phyloP scores from a whole-genome alignment of 2,797 vertebrate species.

The Poeciliopsis paucimaculata region DNA sequence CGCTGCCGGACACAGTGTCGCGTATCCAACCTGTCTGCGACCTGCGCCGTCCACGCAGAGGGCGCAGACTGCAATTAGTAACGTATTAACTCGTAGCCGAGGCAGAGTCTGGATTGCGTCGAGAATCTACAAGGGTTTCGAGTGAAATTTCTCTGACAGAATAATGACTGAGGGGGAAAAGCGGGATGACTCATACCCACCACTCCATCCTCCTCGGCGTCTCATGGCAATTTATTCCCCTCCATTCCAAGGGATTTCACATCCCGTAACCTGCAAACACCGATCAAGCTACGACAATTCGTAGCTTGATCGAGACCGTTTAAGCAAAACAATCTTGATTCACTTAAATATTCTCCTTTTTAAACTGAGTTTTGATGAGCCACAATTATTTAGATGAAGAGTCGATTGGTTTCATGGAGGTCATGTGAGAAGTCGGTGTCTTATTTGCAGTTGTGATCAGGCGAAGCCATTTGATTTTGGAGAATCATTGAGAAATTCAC shows the following conservation, averaged over 20 bases:
- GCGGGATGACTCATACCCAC: conserved; percentile 69
- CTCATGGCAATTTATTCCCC: conserved; percentile 53
- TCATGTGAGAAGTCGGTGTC: not conserved
- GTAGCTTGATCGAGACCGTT: too few relatives aligned
- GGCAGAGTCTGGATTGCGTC: conserved; percentile 66
- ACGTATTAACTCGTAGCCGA: conserved; percentile 57
- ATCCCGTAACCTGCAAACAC: not conserved
- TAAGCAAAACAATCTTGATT: not conserved
- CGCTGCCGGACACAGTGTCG: conserved; percentile 14
- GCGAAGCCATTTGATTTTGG: not conserved
- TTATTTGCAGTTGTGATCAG: not conserved
- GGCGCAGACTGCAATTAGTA: conserved; percentile 58
- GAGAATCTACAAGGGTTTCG: conserved; percentile 39
- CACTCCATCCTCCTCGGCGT: conserved; percentile 62
- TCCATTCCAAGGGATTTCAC: conserved; percentile 43
- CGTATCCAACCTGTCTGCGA: conserved; percentile 35
- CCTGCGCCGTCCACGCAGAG: conserved; percentile 27
- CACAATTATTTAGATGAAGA: not conserved
- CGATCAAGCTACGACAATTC: not conserved
- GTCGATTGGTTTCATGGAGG: not conserved
- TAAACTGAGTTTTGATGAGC: not conserved
- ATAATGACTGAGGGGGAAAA: conserved; percentile 71
- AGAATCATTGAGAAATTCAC: not conserved
- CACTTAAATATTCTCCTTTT: not conserved
- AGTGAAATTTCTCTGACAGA: conserved; percentile 66